phyloP scores from a whole-genome alignment of 2,888 invertebrate species.

The Hyles lineata region DNA sequence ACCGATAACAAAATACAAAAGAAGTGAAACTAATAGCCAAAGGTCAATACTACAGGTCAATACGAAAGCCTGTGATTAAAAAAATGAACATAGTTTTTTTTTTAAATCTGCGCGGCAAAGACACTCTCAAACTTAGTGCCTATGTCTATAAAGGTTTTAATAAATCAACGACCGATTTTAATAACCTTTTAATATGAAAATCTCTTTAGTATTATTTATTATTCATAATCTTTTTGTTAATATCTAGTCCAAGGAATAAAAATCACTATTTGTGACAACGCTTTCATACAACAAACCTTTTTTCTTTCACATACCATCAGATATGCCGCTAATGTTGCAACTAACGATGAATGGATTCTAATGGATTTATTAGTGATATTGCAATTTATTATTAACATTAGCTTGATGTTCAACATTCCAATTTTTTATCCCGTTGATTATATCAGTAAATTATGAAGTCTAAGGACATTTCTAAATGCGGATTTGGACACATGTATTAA shows the following conservation, averaged over 20 bases:
- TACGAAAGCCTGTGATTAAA: background rate
- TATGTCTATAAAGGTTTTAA: background rate
- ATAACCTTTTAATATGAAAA: background rate
- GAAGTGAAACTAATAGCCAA: conserved; percentile 22
- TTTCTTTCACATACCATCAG: background rate
- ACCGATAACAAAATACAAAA: conserved; percentile 17
- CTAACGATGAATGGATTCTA: background rate
- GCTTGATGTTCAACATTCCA: background rate
- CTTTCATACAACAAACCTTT: conserved; percentile 2
- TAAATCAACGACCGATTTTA: background rate
- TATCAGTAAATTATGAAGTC: background rate
- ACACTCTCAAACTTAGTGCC: background rate
- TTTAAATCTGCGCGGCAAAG: background rate
- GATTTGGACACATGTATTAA: background rate
- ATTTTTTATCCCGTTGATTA: background rate
- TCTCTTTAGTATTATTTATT: background rate
- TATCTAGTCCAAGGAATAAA: conserved; percentile 38
- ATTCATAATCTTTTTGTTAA: conserved; percentile 26
- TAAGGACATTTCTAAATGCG: background rate
- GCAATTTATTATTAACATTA: conserved; percentile 3
- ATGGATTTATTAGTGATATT: conserved; percentile 1
- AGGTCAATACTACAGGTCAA: conserved; percentile 28
- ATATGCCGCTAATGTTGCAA: conserved; percentile 10
- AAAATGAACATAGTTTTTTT: background rate
- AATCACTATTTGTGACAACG: conserved; percentile 30